Conservation (phyloP, 2,113 vertebrate genomes). For the Lonchura striata region DNA sequence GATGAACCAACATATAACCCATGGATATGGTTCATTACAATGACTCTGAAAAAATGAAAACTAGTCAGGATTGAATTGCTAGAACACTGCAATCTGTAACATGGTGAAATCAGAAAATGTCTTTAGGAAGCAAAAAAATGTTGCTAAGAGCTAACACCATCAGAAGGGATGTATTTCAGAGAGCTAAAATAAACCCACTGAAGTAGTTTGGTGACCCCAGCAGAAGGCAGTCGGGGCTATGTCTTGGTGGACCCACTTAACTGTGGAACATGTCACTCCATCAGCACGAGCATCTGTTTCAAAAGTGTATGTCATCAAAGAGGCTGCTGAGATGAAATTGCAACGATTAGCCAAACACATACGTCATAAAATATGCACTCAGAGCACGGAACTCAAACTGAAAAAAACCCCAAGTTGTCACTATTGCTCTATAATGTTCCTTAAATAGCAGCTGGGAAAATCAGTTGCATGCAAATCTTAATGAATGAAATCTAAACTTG, state of each 20-base stretch:
- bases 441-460: neutral
- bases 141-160: neutral
- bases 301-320: neutral
- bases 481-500: slow-evolving; percentile 6
- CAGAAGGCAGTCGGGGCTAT: neutral
- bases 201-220: neutral
- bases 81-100: neutral
- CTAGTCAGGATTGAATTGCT: neutral
- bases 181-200: neutral
- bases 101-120: neutral
- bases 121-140: neutral
- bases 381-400: neutral
- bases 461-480: neutral
- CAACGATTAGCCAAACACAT: neutral
- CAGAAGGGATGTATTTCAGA: neutral
- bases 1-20: neutral
- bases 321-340: neutral
- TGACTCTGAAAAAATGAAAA: neutral
- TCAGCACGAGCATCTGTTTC: neutral
- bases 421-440: neutral
- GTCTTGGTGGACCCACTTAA: neutral
- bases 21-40: neutral
- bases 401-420: neutral
- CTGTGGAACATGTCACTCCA: neutral
- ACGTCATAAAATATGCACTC: neutral